Base-by-base conservation (phyloP, 2,797 vertebrate species). In the Clamator glandarius region DNA sequence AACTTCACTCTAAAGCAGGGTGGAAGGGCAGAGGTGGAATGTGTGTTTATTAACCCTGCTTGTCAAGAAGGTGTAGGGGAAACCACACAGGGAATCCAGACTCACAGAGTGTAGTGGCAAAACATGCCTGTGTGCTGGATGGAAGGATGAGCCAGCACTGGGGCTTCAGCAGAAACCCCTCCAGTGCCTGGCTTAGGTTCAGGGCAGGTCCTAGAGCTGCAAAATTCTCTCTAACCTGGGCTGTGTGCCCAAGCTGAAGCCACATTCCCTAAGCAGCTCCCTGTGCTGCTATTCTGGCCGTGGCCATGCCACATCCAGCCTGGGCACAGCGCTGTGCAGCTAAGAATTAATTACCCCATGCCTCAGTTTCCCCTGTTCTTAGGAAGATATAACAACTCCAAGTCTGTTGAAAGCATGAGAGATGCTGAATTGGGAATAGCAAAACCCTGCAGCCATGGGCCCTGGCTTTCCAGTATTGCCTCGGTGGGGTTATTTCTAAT, bases 171-270 rank as follows among this genome's bases (percentile, higher is more conserved):
- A 73, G 44, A 77, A 78, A 33, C 14, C 15, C n/a, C 25, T 69
- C 35, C n/a, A 29, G 62, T 7, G 46, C 72, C 57, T 92, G 62
- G 39, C 35, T 69, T 8, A 1, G 46, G n/a, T 73, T 73, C 61
- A 74, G 57, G 57, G 61, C 68, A 59, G 39, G 83, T 80, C 54
- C 61, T 52, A 52, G 48, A 46, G 63, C 79, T 83, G 59, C 75
- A 91, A 44, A 93, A 83, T 42, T 46, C 88, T 35, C 79, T 55
- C 79, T 67, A 85, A 6, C 41, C 55, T 76, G 63, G 55, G 82
- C 82, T 87, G 33, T 46, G 72, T 91, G 92, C 82, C 92, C 85
- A 94, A 63, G 42, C 51, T 87, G 76, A 83, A 96, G 68, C 83
- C 88, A 84, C 35, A 24, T 2, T 4, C 79, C 64, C 73, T 48